phyloP scores from a whole-genome alignment of 2,113 vertebrate species.

The Anguilla rostrata region DNA sequence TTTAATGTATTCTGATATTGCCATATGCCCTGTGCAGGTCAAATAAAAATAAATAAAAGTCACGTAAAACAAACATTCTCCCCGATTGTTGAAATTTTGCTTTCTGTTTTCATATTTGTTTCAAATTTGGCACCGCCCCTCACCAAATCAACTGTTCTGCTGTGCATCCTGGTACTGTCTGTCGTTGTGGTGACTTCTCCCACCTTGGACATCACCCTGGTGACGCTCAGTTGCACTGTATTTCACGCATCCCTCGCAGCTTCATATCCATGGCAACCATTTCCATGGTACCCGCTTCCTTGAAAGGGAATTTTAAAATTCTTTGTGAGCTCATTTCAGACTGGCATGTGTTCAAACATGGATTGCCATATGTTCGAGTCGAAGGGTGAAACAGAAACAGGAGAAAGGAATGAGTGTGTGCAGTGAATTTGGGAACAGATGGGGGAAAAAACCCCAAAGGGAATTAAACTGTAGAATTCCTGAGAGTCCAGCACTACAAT shows the following conservation, averaged over 20 bases:
- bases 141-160: constrained; percentile 94
- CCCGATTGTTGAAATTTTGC: no score
- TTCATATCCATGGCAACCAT: constrained; percentile 99
- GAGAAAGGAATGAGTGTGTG: neutral
- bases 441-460: neutral
- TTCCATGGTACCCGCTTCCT: constrained; percentile 98
- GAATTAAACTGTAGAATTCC: neutral
- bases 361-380: constrained; percentile 15
- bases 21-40: no score
- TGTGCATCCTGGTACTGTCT: constrained; percentile 95
- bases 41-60: no score
- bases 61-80: no score
- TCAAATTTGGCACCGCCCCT: constrained; percentile 42
- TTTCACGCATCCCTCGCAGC: constrained; percentile 97
- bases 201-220: constrained; percentile 97
- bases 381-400: neutral
- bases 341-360: constrained; percentile 23
- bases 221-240: constrained; percentile 91
- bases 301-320: constrained; percentile 61
- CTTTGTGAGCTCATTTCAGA: constrained; percentile 13
- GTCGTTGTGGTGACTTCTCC: constrained; percentile 89
- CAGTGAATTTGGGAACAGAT: neutral
- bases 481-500: neutral
- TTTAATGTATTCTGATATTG: no score
- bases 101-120: no score